A percentile compares a stretch with the other conserved stretches of the same genome.
Conservation (phyloP, 2,113 vertebrate species). For the Sphyrna mokarran region DNA sequence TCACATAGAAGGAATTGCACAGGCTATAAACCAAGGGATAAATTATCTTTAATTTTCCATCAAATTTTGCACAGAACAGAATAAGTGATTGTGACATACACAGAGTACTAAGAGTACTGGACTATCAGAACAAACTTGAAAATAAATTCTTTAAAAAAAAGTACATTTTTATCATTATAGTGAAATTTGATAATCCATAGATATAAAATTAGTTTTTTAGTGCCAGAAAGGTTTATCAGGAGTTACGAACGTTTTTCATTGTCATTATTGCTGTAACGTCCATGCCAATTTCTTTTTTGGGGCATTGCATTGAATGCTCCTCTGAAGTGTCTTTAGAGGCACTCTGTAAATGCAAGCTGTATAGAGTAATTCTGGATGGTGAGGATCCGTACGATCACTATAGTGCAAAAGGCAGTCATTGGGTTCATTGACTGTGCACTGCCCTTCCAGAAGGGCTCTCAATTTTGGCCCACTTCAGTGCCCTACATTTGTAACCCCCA, state of each 20-base stretch:
- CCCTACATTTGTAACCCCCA: no score
- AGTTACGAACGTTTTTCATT: background rate
- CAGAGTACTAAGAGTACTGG: background rate
- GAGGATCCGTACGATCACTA: background rate
- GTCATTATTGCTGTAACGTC: background rate
- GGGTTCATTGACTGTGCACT: no score
- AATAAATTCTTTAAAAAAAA: background rate
- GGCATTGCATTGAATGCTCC: background rate
- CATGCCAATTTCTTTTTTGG: background rate
- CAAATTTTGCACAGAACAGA: background rate
- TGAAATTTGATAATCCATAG: background rate
- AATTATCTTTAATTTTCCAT: background rate
- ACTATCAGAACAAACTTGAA: background rate
- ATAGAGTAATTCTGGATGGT: background rate
- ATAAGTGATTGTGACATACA: background rate
- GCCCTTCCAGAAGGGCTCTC: no score
- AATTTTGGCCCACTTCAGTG: no score
- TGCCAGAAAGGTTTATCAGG: background rate
- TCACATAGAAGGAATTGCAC: no score
- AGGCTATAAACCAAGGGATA: background rate
- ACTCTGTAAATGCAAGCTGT: background rate
- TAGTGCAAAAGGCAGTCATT: no score
- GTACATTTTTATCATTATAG: background rate
- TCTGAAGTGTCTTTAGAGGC: background rate
- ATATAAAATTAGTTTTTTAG: background rate